A percentile compares a stretch with the other conserved stretches of the same genome.
phyloP scores from a whole-genome alignment of 2,888 invertebrate species.

The Lithophane leautieri region DNA sequence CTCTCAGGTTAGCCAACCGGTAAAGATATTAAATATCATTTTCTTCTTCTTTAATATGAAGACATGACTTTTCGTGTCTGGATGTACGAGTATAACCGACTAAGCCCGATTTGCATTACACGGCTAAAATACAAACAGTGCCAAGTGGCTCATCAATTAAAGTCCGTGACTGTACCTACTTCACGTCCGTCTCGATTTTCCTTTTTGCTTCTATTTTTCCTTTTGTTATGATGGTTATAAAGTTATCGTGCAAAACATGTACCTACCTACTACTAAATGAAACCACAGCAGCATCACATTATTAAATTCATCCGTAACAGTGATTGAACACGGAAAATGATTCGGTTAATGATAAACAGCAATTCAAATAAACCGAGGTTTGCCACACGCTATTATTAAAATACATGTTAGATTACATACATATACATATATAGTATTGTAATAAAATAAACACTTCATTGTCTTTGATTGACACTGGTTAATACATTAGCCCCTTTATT shows the following conservation, averaged over 20 bases:
- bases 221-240: neutral
- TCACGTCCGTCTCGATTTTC: neutral
- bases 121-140: no score
- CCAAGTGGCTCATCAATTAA: no score
- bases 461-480: slow-evolving; percentile 15
- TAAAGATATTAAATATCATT: no score
- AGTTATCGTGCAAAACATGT: neutral
- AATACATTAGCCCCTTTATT: no score
- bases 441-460: slow-evolving; percentile 23
- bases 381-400: slow-evolving; percentile 7
- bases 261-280: slow-evolving; percentile 12
- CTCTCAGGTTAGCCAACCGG: no score
- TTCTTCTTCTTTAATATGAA: no score
- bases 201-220: neutral
- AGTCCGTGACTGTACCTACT: no score
- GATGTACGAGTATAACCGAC: no score
- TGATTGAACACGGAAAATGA: slow-evolving; percentile 51
- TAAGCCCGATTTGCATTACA: no score
- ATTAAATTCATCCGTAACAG: slow-evolving; percentile 13
- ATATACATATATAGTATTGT: slow-evolving; percentile 27
- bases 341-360: slow-evolving; percentile 24
- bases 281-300: neutral
- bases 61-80: no score
- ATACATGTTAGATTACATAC: slow-evolving; percentile 33
- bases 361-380: slow-evolving; percentile 30